Conservation (phyloP, 2,113 vertebrate genomes). For the Fulmarus glacialis region DNA sequence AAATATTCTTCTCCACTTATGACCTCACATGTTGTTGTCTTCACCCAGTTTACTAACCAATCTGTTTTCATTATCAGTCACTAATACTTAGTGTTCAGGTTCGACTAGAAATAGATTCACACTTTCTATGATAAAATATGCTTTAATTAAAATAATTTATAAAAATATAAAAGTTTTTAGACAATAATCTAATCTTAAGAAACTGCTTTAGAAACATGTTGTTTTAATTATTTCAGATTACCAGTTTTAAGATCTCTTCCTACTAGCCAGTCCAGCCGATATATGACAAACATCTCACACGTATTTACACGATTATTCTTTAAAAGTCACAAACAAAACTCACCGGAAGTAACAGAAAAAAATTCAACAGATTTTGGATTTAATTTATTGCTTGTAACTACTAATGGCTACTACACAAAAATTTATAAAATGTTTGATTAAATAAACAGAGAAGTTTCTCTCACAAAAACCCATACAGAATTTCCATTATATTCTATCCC, state of each 20-base stretch:
- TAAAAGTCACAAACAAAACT: neutral
- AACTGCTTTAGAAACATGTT: neutral
- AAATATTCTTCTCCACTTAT: neutral
- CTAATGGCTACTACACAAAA: neutral
- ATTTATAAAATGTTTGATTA: neutral
- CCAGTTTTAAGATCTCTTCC: neutral
- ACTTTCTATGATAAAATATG: neutral
- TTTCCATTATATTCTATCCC: neutral
- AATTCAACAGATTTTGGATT: neutral
- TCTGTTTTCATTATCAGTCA: neutral
- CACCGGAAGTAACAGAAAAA: neutral
- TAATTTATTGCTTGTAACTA: neutral
- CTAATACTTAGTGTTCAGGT: neutral
- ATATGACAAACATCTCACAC: neutral
- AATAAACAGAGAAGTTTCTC: neutral
- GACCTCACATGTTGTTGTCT: neutral
- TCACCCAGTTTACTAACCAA: neutral
- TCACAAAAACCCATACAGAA: neutral
- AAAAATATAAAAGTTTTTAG: neutral
- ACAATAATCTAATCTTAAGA: neutral
- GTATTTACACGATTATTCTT: neutral
- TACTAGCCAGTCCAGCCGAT: neutral
- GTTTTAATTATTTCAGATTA: neutral
- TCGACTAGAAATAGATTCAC: neutral
- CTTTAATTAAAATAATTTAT: neutral